Base-by-base conservation (phyloP, 2,797 vertebrate genomes). In the Heterohyrax brucei region DNA sequence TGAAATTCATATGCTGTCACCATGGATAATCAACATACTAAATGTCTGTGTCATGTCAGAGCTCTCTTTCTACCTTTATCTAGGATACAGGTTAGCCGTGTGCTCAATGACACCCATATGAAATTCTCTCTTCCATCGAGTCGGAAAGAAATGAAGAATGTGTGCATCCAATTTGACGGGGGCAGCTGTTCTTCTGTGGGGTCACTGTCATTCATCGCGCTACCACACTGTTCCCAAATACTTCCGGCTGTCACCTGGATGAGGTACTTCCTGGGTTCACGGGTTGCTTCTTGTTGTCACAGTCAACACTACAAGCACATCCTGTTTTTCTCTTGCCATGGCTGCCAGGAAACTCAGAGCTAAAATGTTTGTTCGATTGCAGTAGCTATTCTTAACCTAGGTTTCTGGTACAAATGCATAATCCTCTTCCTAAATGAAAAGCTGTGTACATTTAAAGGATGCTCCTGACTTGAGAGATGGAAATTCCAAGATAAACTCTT, bases 71-170 rank as follows among this genome's bases (percentile, higher is more conserved):
- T 68, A 76, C 95, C 78, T 85, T 95, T 70, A 87, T 96, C 44
- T 96, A 99, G 99, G 96, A 98, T 98, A 95, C 96, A 97, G 82
- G 99, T 99, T 10, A 98, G 97, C 93, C 97, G 98, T 88, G 98
- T 98, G 90, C 93, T 99, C 72, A 99, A 98, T 0, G 98, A 97
- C 44, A 98, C 97, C 26, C 98, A 79, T 3, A 98, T 99, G 98
- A 98, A 72, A 1, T 99, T 99, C 97, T 97, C 99, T 97, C 98
- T 99, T 84, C 99, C 99, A 26, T 98, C 97, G 8, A 97, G 98
- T 61, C 96, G 98, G 2, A 99, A 99, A 98, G 99, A 99, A 30
- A 97, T 96, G 90, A 99, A 98, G 95, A 98, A 94, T 1, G 97
- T 99, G 26, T 99, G 99, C 64, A 98, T 98, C 90, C 98, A 99